Conservation (phyloP, 1,140 invertebrate species). For the Delia radicum region DNA sequence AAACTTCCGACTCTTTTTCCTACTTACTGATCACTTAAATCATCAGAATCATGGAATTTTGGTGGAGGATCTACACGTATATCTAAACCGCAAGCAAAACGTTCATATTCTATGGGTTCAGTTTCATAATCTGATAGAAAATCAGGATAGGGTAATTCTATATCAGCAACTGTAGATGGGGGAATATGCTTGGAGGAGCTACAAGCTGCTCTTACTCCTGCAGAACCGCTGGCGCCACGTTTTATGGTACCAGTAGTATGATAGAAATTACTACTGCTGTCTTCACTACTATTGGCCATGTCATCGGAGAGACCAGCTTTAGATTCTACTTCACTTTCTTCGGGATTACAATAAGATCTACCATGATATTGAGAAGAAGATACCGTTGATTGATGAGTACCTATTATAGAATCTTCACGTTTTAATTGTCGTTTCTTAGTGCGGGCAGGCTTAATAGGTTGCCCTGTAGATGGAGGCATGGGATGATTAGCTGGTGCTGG, state of each 20-base stretch:
- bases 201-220: slow-evolving; percentile 16
- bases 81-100: slow-evolving; percentile 48
- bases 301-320: slow-evolving; percentile 50
- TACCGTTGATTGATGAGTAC: slow-evolving; percentile 27
- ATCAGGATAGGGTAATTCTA: slow-evolving; percentile 50
- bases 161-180: background rate
- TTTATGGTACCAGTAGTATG: slow-evolving; percentile 40
- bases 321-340: slow-evolving; percentile 50
- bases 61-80: slow-evolving; percentile 53
- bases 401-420: slow-evolving; percentile 47
- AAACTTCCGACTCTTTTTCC: background rate
- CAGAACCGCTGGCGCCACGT: slow-evolving; percentile 16
- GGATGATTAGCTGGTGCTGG: slow-evolving; percentile 48
- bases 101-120: slow-evolving; percentile 52
- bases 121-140: slow-evolving; percentile 53
- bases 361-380: slow-evolving; percentile 42
- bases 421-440: slow-evolving; percentile 51
- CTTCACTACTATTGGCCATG: slow-evolving; percentile 52
- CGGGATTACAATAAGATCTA: slow-evolving; percentile 47
- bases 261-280: slow-evolving; percentile 41
- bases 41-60: slow-evolving; percentile 52
- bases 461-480: slow-evolving; percentile 45
- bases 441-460: slow-evolving; percentile 52
- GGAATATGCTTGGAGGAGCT: background rate
- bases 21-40: slow-evolving; percentile 45